Base-by-base conservation (phyloP, 2,113 vertebrate genomes). In the Microcebus tavaratra region DNA sequence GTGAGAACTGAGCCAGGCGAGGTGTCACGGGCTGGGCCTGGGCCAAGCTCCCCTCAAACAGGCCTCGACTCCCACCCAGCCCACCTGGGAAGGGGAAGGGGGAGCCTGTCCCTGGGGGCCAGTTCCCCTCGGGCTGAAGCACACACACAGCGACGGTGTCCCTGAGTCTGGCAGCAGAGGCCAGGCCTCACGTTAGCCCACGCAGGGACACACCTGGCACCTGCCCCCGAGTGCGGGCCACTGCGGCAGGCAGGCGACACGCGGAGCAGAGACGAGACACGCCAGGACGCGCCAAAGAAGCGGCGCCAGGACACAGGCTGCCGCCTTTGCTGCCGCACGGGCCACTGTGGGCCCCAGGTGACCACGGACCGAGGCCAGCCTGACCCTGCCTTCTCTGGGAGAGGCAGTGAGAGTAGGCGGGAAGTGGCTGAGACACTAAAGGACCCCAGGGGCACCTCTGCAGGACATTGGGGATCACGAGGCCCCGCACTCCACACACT, bases 271-370 rank as follows among this genome's bases (percentile, higher is more conserved):
- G 68, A 20, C 2, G 50, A 68, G 0, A 25, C 2, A 53, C 29
- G 0, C 42, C 13, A 48, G 79, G 55, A 34, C 5, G 20, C 3
- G 1, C 9, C 29, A 14, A 18, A 45, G 17, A 18, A 25, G 34
- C 25, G 6, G 53, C n/a, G 8, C 86, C 21, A 53, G 53, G 45
- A 45, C 18, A 8, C 8, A 39, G 21, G 14, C 68, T 6, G 1
- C 29, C 6, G 3, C 76, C 15, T 0, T 13, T 8, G 12, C 65
- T 21, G 61, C 67, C 70, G 15, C 7, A 2, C 0, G 7, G 7
- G 78, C 9, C 65, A 6, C 15, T 23, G 72, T 29, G 27, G 72
- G 13, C 53, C 78, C 20, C 2, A 36, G 39, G 21, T 3, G 55
- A 7, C 34, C 50, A 0, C 6, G 25, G 5, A 15, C 4, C 20